Base-by-base conservation (phyloP, 2,888 invertebrate species). In the Azorinus chamasolen region DNA sequence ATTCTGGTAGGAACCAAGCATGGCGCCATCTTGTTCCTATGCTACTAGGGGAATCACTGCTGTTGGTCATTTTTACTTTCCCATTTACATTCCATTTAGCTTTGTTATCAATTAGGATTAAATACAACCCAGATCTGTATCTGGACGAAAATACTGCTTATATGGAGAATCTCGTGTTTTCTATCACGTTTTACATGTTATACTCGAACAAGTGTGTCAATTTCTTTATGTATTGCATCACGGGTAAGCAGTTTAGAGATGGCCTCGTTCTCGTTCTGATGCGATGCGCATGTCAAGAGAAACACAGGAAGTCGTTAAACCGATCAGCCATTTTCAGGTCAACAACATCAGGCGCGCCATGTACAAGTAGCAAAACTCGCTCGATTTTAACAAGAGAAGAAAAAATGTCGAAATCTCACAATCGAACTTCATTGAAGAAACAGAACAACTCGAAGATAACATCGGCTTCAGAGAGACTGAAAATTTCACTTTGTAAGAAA, bases 161-260 rank as follows among this genome's bases (percentile, higher is more conserved):
- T 2, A 58, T 39, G 22, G 80, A 86, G 53, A 76, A 78, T 27
- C 71, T 89, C 16, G 57, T 81, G 1, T 89, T 89, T 66, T 85
- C 84, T 20, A 64, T 86, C 10, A 86, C 87, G 2, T 87, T 89
- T 73, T 89, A 89, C 53, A 83, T 87, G 77, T 54, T 87, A 0
- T 89, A 88, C 55, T 82, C 87, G 20, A 88, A 88, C 70, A 89
- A 88, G 61, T 89, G 87, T 65, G 86, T 86, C 20, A 89, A 86
- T 53, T 89, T 88, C 63, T 81, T 85, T 61, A 81, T 87, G 66
- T 88, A 87, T 59, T 80, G 83, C 46, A 68, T 82, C 12, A 86
- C 86, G 8, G 89, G 89, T 41, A 76, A 79, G 22, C 63, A 81
- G 41, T 89, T 89, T 58, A 73, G 88, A 54, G 72, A 75, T 12